Evolutionary conservation across 53 echinoderm and acorn worm genomes (phyloP), one percentile per base, ranked within the genome.

Genomic region (Paelopatides confundens): DNA sequence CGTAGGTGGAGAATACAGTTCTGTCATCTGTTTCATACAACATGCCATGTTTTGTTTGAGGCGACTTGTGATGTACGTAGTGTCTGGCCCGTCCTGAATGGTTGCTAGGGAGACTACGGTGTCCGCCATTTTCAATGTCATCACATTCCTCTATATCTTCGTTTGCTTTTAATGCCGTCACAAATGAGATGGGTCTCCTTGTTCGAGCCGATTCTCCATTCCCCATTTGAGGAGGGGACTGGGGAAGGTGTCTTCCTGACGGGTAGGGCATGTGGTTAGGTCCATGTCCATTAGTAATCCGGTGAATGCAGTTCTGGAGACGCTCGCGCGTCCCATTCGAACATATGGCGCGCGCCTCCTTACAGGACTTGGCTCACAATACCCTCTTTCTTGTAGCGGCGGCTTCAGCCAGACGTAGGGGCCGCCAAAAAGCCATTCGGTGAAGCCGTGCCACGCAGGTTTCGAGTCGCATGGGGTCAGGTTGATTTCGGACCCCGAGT

Each of bases 111-210:
- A 34, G 27, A 21, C 24, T 23, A 33, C 37, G 38, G 65, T 83
- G 63, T 34, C 84, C 65, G 11, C 35, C 26, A 21, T 47, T 82
- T 71, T 87, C 86, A 49, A 83, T 82, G 33, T 90, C 85, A 4
- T 91, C 87, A 3, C 82, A 82, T 33, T 91, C 89, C 51, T 93
- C 92, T n/a, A 90, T 67, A 65, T 96, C 96, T 71, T 95, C 93
- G 79, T 92, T 95, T 90, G 95, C 93, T 67, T 97, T 93, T 35
- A 97, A 88, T 21, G 95, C 97, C 0, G 95, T 95, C 47, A 95
- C 91, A 86, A 97, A 97, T 1, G 97, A 97, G 81, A 97, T 97
- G 26, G 97, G 97, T 12, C 97, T 89, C 31, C 97, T 85, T 24
- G 93, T 89, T 65, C 97, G 88, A 35, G 95, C 87, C 27, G 82